A percentile compares a stretch with the other conserved stretches of the same genome.
Conservation (phyloP, 2,797 vertebrate species). For the Urophycis tenuis region DNA sequence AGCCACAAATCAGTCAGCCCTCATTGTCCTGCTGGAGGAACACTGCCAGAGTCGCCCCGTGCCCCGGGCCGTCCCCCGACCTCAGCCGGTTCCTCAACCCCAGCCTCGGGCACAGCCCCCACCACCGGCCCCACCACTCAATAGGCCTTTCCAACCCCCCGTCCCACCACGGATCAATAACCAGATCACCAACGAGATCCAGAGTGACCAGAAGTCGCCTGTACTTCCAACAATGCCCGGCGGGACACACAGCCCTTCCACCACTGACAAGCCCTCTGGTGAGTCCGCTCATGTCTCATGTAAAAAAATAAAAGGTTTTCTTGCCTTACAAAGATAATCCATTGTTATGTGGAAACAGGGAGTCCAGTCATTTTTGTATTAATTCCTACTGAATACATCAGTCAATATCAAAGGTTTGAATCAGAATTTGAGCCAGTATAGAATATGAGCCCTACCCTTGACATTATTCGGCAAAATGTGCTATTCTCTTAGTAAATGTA, state of each 20-base stretch:
- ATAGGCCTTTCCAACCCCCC: constrained; percentile 78
- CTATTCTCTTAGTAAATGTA: constrained; percentile 33
- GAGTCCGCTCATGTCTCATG: constrained; percentile 57
- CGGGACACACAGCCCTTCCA: constrained; percentile 83
- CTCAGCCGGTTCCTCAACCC: constrained; percentile 42
- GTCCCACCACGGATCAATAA: constrained; percentile 79
- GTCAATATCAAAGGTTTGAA: background rate
- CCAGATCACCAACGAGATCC: constrained; percentile 96
- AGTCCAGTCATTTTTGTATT: background rate
- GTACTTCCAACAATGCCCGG: constrained; percentile 86
- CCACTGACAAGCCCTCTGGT: constrained; percentile 93
- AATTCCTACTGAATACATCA: background rate
- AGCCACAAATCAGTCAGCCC: constrained; percentile 88
- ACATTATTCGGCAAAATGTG: constrained; percentile 18
- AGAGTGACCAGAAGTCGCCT: constrained; percentile 89
- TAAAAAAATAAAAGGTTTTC: background rate
- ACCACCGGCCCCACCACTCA: constrained; percentile 65
- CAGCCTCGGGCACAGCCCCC: constrained; percentile 57
- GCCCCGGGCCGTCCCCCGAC: constrained; percentile 46
- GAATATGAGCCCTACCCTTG: background rate
- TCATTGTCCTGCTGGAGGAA: constrained; percentile 87
- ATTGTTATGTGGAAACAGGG: constrained; percentile 4
- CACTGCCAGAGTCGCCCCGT: constrained; percentile 80
- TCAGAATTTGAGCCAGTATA: background rate
- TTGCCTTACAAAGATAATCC: background rate